These are phyloP conservation scores for Leucophenga montana DNA, from an alignment of 2,888 invertebrate species.

Conservation along the genomic window DNA sequence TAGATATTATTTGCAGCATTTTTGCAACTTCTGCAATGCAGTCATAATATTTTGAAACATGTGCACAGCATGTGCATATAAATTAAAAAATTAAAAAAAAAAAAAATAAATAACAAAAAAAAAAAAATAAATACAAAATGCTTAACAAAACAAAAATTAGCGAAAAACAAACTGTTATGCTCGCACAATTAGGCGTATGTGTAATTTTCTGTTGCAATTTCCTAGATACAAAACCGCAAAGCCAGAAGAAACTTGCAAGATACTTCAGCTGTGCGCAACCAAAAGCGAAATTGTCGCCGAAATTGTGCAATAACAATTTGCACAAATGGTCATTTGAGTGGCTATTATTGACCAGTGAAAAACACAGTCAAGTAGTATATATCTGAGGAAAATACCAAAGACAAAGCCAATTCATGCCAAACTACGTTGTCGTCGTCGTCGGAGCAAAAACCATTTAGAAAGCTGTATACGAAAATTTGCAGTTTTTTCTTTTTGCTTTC, in stretches of 20 bases:
- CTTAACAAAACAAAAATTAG: constrained; percentile 50
- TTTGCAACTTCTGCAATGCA: too few species aligned
- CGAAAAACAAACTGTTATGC: constrained; percentile 60
- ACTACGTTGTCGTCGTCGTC: too few species aligned
- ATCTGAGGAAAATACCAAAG: not conserved
- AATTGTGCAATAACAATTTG: constrained; percentile 71
- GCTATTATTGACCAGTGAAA: constrained; percentile 48
- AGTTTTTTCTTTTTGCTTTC: constrained; percentile 27
- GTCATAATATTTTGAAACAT: constrained; percentile 8
- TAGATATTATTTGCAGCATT: not conserved
- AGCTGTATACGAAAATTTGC: constrained; percentile 27
- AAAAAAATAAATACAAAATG: constrained; percentile 32
- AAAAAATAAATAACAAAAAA: constrained; percentile 52
- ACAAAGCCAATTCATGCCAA: constrained; percentile 22
- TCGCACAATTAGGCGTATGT: constrained; percentile 61
- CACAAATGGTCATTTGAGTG: constrained; percentile 65
- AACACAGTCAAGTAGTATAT: constrained; percentile 31
- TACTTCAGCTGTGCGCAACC: too few species aligned
- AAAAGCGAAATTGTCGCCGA: constrained; percentile 13
- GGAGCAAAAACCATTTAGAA: not conserved
- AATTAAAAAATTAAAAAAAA: not conserved
- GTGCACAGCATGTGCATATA: constrained; percentile 1
- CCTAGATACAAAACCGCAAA: constrained; percentile 27
- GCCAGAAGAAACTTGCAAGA: constrained; percentile 22
- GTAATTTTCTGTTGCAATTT: constrained; percentile 47